Evolutionary conservation across 2,113 vertebrate genomes (phyloP).

Genomic region (Neodontobutis hainanensis): DNA sequence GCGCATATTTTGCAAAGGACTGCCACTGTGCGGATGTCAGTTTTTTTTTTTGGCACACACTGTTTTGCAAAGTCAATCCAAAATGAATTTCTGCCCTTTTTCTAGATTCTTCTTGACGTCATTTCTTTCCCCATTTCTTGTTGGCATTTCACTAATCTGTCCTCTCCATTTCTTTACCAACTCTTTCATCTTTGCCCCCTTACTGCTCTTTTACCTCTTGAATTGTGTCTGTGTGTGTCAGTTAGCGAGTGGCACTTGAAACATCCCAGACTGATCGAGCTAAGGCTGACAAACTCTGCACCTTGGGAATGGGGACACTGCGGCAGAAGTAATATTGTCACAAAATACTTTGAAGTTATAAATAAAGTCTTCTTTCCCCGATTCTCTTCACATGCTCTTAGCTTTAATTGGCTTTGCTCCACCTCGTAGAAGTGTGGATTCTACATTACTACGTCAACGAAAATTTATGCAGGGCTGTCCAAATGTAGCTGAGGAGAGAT

Average conservation of each 20-base stretch:
- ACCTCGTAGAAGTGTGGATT: not conserved
- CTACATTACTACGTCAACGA: slow-evolving; percentile 21
- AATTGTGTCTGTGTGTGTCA: not conserved
- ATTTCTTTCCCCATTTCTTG: not conserved
- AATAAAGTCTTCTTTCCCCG: slow-evolving; percentile 34
- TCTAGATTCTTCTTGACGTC: slow-evolving; percentile 20
- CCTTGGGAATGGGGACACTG: slow-evolving; percentile 22
- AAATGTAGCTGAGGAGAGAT: slow-evolving; percentile 30
- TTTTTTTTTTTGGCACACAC: not conserved
- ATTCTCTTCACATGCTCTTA: slow-evolving; percentile 18
- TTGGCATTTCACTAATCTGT: slow-evolving; percentile 16
- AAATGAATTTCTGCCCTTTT: slow-evolving; percentile 26
- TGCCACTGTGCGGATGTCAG: not conserved
- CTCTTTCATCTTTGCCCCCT: slow-evolving; percentile 5
- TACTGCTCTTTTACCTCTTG: slow-evolving; percentile 19
- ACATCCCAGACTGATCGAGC: slow-evolving; percentile 16
- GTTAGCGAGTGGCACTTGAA: slow-evolving; percentile 13
- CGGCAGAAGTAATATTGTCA: slow-evolving; percentile 25
- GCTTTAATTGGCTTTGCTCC: slow-evolving; percentile 47
- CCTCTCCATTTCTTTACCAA: slow-evolving; percentile 18
- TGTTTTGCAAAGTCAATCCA: not conserved
- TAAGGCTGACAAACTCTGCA: slow-evolving; percentile 24
- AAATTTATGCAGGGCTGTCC: slow-evolving; percentile 36
- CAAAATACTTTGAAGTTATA: slow-evolving; percentile 59
- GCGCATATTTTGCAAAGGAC: too few species aligned